These are phyloP conservation scores for Hippoglossus hippoglossus DNA, from an alignment of 2,797 vertebrate genomes.

Conservation along the genomic window DNA sequence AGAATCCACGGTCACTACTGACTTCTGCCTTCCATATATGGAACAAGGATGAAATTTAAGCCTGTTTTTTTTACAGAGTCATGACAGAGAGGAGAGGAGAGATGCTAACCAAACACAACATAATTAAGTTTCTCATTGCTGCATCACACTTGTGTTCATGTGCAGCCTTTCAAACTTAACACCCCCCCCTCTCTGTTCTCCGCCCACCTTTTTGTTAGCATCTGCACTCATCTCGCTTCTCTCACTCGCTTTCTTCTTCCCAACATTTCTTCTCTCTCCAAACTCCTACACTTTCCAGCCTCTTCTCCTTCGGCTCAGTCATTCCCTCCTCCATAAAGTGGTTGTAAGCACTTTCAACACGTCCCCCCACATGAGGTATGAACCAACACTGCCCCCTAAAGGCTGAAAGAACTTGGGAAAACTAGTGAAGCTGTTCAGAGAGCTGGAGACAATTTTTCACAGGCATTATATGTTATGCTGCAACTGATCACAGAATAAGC, in stretches of 20 bases:
- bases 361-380: constrained; percentile 55
- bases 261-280: constrained; percentile 52
- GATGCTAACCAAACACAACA: constrained; percentile 36
- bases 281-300: constrained; percentile 66
- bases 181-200: constrained; percentile 33
- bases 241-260: constrained; percentile 39
- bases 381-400: constrained; percentile 85
- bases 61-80: constrained; percentile 3
- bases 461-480: neutral
- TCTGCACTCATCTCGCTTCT: constrained; percentile 51
- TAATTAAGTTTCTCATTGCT: constrained; percentile 54
- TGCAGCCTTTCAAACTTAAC: constrained; percentile 49
- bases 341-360: constrained; percentile 60
- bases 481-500: neutral
- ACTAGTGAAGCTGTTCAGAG: constrained; percentile 3
- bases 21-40: constrained; percentile 21
- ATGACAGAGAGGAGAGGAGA: constrained; percentile 12
- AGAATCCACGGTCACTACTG: constrained; percentile 4
- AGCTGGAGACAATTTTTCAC: constrained; percentile 11
- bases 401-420: constrained; percentile 37
- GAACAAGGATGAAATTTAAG: constrained; percentile 12
- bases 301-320: constrained; percentile 58
- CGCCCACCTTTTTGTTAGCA: constrained; percentile 64
- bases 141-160: constrained; percentile 46
- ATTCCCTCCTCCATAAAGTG: constrained; percentile 57